phyloP scores from a whole-genome alignment of 1,140 invertebrate species.

The Ganaspis sp. region DNA sequence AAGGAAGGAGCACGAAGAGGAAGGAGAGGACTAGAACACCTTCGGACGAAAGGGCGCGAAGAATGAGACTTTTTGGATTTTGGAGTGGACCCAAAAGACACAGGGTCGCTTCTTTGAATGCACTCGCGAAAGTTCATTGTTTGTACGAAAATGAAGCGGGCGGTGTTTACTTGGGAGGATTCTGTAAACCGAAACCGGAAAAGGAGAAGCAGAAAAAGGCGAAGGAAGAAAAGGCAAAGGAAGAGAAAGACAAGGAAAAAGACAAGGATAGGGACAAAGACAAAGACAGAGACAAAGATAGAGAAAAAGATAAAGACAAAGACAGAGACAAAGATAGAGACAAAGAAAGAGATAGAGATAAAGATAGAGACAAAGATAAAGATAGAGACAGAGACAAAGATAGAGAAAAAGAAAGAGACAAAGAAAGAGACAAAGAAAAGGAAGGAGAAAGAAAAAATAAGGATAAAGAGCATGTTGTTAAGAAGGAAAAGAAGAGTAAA shows the following conservation, averaged over 20 bases:
- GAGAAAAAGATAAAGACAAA: constrained; percentile 41
- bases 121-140: constrained; percentile 93
- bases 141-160: constrained; percentile 92
- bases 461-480: constrained; percentile 55
- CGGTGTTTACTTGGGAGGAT: constrained; percentile 80
- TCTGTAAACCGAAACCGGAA: constrained; percentile 73
- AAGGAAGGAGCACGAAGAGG: constrained; percentile 43
- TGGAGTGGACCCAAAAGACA: constrained; percentile 86
- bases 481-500: constrained; percentile 47
- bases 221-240: constrained; percentile 61
- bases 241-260: constrained; percentile 53
- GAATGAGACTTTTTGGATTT: constrained; percentile 77
- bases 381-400: constrained; percentile 47
- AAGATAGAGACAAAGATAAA: constrained; percentile 36
- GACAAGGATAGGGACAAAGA: constrained; percentile 36
- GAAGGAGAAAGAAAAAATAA: constrained; percentile 36
- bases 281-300: constrained; percentile 32
- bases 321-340: constrained; percentile 41
- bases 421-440: constrained; percentile 37
- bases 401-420: constrained; percentile 39
- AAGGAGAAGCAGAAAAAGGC: constrained; percentile 64
- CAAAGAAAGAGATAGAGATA: constrained; percentile 35
- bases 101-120: constrained; percentile 91
- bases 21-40: constrained; percentile 63
- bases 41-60: constrained; percentile 69